phyloP scores from a whole-genome alignment of 64 coral and sea anemone species.

The Dendrophyllia cribrosa region DNA sequence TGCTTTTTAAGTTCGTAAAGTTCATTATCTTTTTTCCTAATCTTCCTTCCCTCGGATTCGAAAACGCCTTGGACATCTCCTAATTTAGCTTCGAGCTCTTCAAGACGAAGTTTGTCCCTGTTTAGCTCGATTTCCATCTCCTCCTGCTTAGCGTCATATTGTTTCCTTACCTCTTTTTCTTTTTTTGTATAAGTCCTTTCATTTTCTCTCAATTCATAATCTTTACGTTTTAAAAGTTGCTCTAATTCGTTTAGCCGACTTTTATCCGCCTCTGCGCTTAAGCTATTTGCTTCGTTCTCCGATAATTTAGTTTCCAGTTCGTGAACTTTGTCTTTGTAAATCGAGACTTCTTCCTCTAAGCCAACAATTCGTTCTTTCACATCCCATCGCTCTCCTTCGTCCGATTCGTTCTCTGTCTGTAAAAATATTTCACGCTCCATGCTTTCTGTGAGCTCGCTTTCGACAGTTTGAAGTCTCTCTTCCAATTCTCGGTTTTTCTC shows the following conservation, averaged over 20 bases:
- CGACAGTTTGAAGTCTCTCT: slow-evolving; percentile 65
- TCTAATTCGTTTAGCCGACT: slow-evolving; percentile 3
- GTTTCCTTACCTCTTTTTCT: slow-evolving; percentile 29
- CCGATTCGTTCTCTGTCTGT: slow-evolving; percentile 44
- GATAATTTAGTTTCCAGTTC: slow-evolving; percentile 51
- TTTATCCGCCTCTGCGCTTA: neutral
- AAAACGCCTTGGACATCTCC: slow-evolving; percentile 6
- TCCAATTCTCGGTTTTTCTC: slow-evolving; percentile 73
- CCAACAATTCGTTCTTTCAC: slow-evolving; percentile 38
- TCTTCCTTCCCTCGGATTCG: slow-evolving; percentile 1
- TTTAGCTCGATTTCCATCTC: slow-evolving; percentile 28
- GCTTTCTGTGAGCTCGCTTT: slow-evolving; percentile 68
- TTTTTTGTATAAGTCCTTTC: neutral
- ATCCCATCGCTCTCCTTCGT: slow-evolving; percentile 37
- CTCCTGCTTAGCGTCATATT: neutral
- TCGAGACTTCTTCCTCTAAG: slow-evolving; percentile 60
- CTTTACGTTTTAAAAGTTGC: slow-evolving; percentile 33
- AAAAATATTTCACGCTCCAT: slow-evolving; percentile 62
- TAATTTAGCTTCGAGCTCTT: slow-evolving; percentile 38
- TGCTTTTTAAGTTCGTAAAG: neutral
- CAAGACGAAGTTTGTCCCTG: neutral
- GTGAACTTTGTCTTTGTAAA: slow-evolving; percentile 47
- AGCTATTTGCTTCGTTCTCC: slow-evolving; percentile 1
- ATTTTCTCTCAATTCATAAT: slow-evolving; percentile 39
- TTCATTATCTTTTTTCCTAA: slow-evolving; percentile 15